phyloP scores from a whole-genome alignment of 2,113 vertebrate genomes.

The Gobiocypris rarus region DNA sequence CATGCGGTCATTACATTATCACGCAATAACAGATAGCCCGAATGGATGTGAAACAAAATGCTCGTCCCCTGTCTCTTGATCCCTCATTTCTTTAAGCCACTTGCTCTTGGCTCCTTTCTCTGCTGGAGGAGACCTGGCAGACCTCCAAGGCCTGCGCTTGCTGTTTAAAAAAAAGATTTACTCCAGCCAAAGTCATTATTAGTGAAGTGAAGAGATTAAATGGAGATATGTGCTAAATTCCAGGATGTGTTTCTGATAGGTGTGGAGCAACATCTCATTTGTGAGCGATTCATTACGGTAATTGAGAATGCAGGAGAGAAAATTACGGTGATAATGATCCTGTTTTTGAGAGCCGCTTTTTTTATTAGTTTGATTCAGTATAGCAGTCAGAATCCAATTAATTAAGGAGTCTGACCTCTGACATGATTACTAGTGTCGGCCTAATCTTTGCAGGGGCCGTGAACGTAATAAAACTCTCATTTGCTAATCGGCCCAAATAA shows the following conservation, averaged over 20 bases:
- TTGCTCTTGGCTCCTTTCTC: constrained; percentile 37
- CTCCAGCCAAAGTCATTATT: constrained; percentile 58
- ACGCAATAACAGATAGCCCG: constrained; percentile 31
- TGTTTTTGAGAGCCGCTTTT: constrained; percentile 44
- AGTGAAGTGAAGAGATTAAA: constrained; percentile 55
- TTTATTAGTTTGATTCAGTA: constrained; percentile 58
- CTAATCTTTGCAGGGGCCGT: constrained; percentile 3
- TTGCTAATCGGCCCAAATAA: constrained; percentile 36
- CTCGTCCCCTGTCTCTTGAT: constrained; percentile 32
- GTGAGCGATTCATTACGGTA: constrained; percentile 59
- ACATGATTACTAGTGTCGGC: neutral
- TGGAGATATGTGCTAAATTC: constrained; percentile 50
- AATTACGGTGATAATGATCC: constrained; percentile 52
- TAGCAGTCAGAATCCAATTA: constrained; percentile 46
- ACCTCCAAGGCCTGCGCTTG: constrained; percentile 42
- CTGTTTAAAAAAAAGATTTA: constrained; percentile 55
- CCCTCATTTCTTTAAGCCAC: constrained; percentile 37
- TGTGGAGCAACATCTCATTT: constrained; percentile 56
- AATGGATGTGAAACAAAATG: constrained; percentile 44
- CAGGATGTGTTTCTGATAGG: constrained; percentile 38
- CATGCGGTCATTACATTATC: constrained; percentile 32
- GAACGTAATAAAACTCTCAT: constrained; percentile 51
- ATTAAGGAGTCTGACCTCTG: constrained; percentile 46
- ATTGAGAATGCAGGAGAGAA: constrained; percentile 52
- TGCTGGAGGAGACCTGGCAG: constrained; percentile 40